These are phyloP conservation scores for Takifugu rubripes DNA, from an alignment of 2,797 vertebrate genomes.

Conservation along the genomic window DNA sequence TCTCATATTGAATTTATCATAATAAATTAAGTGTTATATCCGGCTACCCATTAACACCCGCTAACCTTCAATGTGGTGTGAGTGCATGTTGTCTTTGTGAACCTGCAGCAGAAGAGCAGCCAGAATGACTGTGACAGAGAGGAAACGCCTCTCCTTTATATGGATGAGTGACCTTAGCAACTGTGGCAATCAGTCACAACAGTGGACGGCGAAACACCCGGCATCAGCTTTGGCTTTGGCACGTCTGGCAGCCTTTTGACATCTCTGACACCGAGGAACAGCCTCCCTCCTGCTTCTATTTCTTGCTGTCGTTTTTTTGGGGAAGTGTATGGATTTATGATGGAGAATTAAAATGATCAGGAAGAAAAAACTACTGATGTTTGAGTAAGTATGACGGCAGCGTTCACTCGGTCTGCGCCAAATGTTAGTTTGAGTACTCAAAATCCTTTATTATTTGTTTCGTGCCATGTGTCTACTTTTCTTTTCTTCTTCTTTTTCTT, in stretches of 20 bases:
- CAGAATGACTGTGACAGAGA: no score
- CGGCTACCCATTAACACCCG: no score
- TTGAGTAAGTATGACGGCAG: constrained; percentile 57
- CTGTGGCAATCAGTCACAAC: constrained; percentile 46
- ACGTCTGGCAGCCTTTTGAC: constrained; percentile 22
- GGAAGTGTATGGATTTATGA: constrained; percentile 51
- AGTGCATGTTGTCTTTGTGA: no score
- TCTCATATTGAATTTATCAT: not conserved
- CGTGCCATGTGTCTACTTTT: no score
- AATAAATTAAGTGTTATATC: not conserved
- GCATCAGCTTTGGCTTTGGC: constrained; percentile 38
- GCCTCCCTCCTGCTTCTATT: constrained; percentile 11
- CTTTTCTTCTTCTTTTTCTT: no score
- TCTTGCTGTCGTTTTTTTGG: constrained; percentile 28
- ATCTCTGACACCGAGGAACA: constrained; percentile 14
- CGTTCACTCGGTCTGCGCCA: no score
- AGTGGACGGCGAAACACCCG: constrained; percentile 44
- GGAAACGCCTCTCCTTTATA: not conserved
- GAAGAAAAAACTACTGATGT: constrained; percentile 71
- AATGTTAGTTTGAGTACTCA: constrained; percentile 19
- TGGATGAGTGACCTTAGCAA: constrained; percentile 30
- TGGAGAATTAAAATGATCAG: constrained; percentile 74
- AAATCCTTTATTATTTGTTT: not conserved
- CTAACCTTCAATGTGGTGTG: no score
- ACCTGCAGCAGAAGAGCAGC: no score